A percentile compares a stretch with the other conserved stretches of the same genome.
These are phyloP conservation scores for Chiroxiphia lanceolata DNA, from an alignment of 2,797 vertebrate genomes.

Conservation along the genomic window DNA sequence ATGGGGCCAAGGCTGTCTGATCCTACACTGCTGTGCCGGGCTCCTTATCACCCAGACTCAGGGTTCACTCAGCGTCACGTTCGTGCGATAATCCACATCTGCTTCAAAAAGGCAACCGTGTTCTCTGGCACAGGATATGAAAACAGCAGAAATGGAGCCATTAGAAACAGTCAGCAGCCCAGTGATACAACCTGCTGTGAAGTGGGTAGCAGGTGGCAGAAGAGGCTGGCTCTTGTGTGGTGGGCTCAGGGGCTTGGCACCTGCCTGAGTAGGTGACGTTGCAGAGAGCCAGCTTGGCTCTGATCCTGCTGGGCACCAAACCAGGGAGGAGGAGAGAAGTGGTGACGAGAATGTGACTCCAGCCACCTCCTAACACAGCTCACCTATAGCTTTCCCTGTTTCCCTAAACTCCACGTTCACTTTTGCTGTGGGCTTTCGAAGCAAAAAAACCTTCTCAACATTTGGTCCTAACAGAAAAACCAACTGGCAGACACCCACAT, in stretches of 20 bases:
- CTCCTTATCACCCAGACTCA: background rate
- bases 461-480: background rate
- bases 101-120: fast-evolving
- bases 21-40: background rate
- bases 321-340: background rate
- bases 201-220: background rate
- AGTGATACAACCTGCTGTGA: background rate
- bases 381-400: background rate
- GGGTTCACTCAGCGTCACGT: fast-evolving
- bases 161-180: background rate
- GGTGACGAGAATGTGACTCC: background rate
- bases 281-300: background rate
- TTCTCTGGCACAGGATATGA: background rate
- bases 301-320: fast-evolving
- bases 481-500: background rate
- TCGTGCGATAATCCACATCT: background rate
- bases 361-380: background rate
- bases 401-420: fast-evolving
- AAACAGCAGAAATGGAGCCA: background rate
- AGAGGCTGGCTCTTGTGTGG: background rate
- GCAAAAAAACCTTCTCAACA: background rate
- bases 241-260: background rate
- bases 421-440: background rate
- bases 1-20: background rate
- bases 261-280: background rate